Evolutionary conservation across 2,888 invertebrate species (phyloP), one percentile per base, ranked within the genome.

Genomic region (Dichetophora obliterata): DNA sequence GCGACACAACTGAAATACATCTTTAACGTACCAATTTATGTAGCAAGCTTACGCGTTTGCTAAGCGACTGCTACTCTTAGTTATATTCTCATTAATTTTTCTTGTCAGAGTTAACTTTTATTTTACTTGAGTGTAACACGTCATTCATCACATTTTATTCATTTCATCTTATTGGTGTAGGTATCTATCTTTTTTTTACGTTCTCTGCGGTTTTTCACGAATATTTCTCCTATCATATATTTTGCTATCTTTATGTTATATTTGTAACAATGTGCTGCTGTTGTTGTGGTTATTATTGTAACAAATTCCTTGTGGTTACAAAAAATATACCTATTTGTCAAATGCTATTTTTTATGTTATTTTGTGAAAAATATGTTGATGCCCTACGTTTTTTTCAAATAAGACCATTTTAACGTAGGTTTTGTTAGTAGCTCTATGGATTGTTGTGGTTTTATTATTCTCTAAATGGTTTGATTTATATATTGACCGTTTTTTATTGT

Each of bases 291-390:
- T 24, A 48, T 68, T 6, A 27, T 68, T 68, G 68, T 68, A 16
- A 9, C 16, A n/a, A 70, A 70, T 70, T 70, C 69, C 54, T 70
- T 54, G 69, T 54, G 69, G 69, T 31, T 34, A 31, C 34, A 16
- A 24, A 27, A 68, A 70, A 70, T n/a, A 34, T 31, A 24, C 52
- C 69, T 54, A 27, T 52, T 52, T 54, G 24, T 8, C 16, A 9
- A 22, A 11, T 43, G 48, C 6, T 66, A 19, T 65, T 65, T 27
- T 24, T 43, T 59, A 24, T 59, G 5, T 2, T 5, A 3, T 63
- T n/a, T 63, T 34, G 63, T 31, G 3, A 63, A 3, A 31, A 19
- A 19, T 19, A 54, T 54, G 0, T 31, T 63, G 16, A 31, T 63
- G 63, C 34, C 34, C 27, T 63, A 24, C 31, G 8, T 5, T 31